Base-by-base conservation (phyloP, 2,797 vertebrate genomes). In the Mus caroli region DNA sequence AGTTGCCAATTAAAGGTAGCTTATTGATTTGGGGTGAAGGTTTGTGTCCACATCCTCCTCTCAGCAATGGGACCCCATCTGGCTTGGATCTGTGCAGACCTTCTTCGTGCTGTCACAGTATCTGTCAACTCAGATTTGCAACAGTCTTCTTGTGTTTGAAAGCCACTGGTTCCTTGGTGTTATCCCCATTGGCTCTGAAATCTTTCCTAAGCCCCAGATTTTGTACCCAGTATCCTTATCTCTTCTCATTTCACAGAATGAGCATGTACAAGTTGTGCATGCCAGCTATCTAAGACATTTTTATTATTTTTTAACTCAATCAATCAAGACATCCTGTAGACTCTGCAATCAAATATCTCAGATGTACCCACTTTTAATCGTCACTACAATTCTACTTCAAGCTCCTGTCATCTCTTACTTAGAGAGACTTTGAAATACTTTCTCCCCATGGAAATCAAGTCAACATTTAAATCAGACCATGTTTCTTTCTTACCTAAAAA, bases 391-490 rank as follows among this genome's bases (percentile, higher is more conserved):
- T 56, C 56, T 37, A 62, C 9, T 78, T 64, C 34, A 95, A 43
- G 6, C 28, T 52, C 37, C 17, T 56, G 11, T 43, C 6, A 3
- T 89, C n/a, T 94, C 34, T 82, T 24, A 31, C 37, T 79, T 84
- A 79, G 76, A 50, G 14, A 75, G 28, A 52, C 40, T 54, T 89
- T 90, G 86, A 79, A 71, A 91, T 95, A 26, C 6, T 50, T 86
- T 62, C 58, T 86, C 73, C 10, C 26, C 1, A 26, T 86, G 28
- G 28, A 37, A 69, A 83, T 86, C 43, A 90, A 71, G 50, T 26
- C 95, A 93, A 26, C 56, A 69, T 50, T 91, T 80, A 79, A 91
- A 92, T 87, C 34, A 95, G 37, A 40, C 60, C 56, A 22, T 87
- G 52, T 56, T 22, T 43, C 58, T 88, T 93, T 80, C 43, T 62